Evolutionary conservation across 2,888 invertebrate species (phyloP).

Genomic region (Eupithecia dodoneata): DNA sequence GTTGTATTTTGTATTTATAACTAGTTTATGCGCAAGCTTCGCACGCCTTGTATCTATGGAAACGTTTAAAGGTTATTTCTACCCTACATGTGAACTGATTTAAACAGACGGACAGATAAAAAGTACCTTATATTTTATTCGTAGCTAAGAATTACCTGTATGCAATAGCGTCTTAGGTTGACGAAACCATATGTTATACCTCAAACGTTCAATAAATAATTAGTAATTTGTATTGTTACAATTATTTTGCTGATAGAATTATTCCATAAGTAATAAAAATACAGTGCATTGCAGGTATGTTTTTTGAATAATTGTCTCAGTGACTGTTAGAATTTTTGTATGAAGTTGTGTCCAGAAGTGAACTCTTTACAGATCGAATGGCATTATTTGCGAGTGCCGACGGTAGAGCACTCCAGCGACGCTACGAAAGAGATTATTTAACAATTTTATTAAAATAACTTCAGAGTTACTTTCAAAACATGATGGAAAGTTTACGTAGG

Average conservation of each 20-base stretch:
- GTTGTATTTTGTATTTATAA: no score
- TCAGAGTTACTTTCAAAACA: constrained; percentile 7
- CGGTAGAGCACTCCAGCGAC: constrained; percentile 28
- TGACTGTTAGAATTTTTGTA: neutral
- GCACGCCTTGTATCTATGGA: no score
- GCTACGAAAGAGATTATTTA: constrained; percentile 31
- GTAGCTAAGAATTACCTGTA: no score
- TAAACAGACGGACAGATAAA: no score
- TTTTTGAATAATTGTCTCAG: neutral
- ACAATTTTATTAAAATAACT: constrained; percentile 32
- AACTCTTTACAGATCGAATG: constrained; percentile 13
- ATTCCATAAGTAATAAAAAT: neutral
- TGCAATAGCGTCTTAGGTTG: no score
- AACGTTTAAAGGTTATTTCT: no score
- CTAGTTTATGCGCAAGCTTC: no score
- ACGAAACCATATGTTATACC: no score
- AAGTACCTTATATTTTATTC: no score
- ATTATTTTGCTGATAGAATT: neutral
- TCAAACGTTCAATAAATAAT: no score
- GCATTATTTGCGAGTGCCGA: constrained; percentile 28
- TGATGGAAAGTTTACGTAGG: neutral
- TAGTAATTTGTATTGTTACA: no score
- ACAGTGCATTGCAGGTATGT: neutral
- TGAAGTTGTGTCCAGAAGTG: constrained; percentile 7
- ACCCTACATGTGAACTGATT: no score